Percentiles rank a stretch among this genome's conserved stretches.
Conservation (phyloP, 2,113 vertebrate species). For the Gopherus flavomarginatus region DNA sequence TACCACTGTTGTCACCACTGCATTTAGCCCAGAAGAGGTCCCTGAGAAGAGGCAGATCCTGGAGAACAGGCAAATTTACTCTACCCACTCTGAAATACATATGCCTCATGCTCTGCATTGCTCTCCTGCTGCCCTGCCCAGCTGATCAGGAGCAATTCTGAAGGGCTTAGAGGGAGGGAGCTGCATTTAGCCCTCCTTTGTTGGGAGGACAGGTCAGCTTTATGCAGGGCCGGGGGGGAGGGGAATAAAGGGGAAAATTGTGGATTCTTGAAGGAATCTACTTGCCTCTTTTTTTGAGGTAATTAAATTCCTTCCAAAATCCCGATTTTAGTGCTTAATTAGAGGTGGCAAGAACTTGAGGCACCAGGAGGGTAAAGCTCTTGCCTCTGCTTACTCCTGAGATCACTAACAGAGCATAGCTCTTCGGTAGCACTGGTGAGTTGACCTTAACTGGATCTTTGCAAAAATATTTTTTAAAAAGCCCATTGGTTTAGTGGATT, state of each 20-base stretch:
- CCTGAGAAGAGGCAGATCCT: neutral
- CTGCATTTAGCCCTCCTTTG: neutral
- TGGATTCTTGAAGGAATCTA: neutral
- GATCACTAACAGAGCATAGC: neutral
- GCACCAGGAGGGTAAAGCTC: neutral
- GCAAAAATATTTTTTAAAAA: neutral
- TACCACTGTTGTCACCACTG: neutral
- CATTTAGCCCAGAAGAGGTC: neutral
- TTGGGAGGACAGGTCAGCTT: neutral
- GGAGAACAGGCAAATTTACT: neutral
- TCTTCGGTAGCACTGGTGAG: neutral
- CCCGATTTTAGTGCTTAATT: neutral
- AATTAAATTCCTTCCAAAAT: neutral
- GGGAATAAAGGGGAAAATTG: neutral
- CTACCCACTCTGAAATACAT: neutral
- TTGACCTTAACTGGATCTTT: neutral
- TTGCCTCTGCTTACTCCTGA: neutral
- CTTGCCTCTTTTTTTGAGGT: neutral
- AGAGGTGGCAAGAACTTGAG: neutral
- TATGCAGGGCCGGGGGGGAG: neutral
- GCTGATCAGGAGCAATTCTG: neutral
- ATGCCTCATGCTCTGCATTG: neutral
- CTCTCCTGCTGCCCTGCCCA: neutral
- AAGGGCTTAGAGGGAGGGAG: neutral
- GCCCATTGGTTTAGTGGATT: neutral